Evolutionary conservation across 2,113 vertebrate species (phyloP).

Genomic region (Microcebus lehilahytsara): DNA sequence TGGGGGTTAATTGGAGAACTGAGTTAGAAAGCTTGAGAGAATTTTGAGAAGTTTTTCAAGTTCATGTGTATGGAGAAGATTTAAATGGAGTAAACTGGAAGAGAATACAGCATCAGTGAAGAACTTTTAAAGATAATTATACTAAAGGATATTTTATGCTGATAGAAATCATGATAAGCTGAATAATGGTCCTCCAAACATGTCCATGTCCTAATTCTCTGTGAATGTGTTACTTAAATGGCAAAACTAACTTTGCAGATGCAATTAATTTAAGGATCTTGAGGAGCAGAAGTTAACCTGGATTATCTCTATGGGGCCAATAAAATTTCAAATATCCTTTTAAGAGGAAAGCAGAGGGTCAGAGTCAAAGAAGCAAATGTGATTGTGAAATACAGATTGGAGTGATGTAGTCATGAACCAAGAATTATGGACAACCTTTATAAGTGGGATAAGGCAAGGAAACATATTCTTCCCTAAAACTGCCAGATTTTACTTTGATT

Average conservation of each 20-base stretch:
- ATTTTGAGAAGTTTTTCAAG: neutral
- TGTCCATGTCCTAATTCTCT: neutral
- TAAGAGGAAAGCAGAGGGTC: neutral
- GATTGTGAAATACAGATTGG: neutral
- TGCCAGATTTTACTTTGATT: neutral
- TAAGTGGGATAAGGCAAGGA: neutral
- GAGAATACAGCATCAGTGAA: neutral
- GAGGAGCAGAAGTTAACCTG: neutral
- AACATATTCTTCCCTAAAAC: neutral
- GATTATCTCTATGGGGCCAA: neutral
- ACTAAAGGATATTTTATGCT: neutral
- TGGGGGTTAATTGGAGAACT: neutral
- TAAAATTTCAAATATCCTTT: neutral
- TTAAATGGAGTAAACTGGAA: neutral
- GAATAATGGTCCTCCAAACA: neutral
- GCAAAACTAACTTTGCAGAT: neutral
- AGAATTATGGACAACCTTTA: neutral
- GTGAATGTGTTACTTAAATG: neutral
- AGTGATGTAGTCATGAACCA: neutral
- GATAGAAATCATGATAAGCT: neutral
- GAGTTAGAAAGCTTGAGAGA: neutral
- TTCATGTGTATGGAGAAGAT: neutral
- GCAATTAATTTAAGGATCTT: neutral
- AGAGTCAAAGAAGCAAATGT: neutral
- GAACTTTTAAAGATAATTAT: neutral